Base-by-base conservation (phyloP, 2,888 invertebrate genomes). In the Endomychus coccineus region DNA sequence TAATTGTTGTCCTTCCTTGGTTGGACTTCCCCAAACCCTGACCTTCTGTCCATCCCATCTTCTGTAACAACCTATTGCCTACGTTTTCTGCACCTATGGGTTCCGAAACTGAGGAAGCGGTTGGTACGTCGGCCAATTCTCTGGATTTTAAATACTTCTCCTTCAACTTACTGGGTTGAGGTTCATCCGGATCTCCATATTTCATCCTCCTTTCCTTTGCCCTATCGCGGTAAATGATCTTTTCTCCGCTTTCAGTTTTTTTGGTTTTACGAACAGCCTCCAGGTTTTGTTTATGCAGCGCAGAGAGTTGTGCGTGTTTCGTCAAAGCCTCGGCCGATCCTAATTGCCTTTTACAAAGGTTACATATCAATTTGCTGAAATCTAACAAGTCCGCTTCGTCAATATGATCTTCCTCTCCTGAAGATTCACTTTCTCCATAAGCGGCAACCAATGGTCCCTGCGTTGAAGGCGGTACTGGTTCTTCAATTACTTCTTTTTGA, bases 1-100 rank as follows among this genome's bases (percentile, higher is more conserved):
- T 89, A 29, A 95, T 95, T 34, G 86, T 87, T 14, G 90, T 88
- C 52, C 91, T 73, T 9, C 92, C 96, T 66, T 97, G 96, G 59
- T 91, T 91, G 34, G 79, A 76, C 61, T 87, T 88, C 1, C 98
- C 97, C 13, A 98, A 70, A 0, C 98, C 98, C 70, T 89, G 83
- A 0, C 98, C 98, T 61, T 92, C 92, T 4, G 85, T 85, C 98
- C 98, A 98, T 3, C 98, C 98, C 98, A 98, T 98, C 68, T 92
- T 94, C 66, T 97, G 94, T 45, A 98, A 65, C 64, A 98, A 73
- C 59, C 90, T 85, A 59, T 87, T 96, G 4, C 97, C 98, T 40
- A 96, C 88, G 52, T 95, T 95, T 49, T 88, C 91, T 0, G 86
- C 80, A 50, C 88, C 73, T 55, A 92, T 74, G 41, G 86, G 73